Base-by-base conservation (phyloP, 2,797 vertebrate species). In the Coregonus suidteri region DNA sequence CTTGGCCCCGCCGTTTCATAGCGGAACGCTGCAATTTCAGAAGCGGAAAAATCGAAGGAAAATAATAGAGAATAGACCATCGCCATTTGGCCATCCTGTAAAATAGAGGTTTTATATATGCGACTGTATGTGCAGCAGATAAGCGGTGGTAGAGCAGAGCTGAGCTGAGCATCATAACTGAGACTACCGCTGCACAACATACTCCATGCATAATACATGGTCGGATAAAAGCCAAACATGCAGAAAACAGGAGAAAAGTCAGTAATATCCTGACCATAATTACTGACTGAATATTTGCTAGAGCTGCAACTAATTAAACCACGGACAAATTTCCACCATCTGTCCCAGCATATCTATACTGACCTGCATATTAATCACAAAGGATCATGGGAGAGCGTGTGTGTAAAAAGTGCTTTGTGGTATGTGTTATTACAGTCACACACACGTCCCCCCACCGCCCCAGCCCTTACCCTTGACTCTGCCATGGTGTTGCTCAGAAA, bases 141-240 rank as follows among this genome's bases (percentile, higher is more conserved):
- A 47, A 69, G 41, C 20, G 9, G 20, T 25, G n/a, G 3, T 1
- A 16, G 79, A 86, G 90, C 88, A 88, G 79, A 90, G 35, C 53
- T 18, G 7, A 47, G 41, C 9, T 47, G 41, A 47, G 7, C 53
- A 35, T 88, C 87, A 81, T 47, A 47, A 47, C 11, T 9, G 86
- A 88, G 20, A 4, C 41, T 47, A 13, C 9, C 41, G 3, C 59
- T 64, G 7, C 88, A 91, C 88, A 92, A 93, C 90, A 91, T 88
- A 89, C 80, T 88, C 84, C 79, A 80, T 94, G 92, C 93, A 94
- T 94, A 93, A 94, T 93, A 93, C 93, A 94, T 94, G 92, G 93
- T 90, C 89, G 86, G 90, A 93, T 93, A 91, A 94, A 93, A 93
- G 90, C 88, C 88, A 92, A 92, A 93, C 84, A 91, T 90, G 91